Percentiles rank a stretch among this genome's conserved stretches.
These are phyloP conservation scores for Lamprologus ornatipinnis DNA, from an alignment of 2,113 vertebrate species.

Conservation along the genomic window DNA sequence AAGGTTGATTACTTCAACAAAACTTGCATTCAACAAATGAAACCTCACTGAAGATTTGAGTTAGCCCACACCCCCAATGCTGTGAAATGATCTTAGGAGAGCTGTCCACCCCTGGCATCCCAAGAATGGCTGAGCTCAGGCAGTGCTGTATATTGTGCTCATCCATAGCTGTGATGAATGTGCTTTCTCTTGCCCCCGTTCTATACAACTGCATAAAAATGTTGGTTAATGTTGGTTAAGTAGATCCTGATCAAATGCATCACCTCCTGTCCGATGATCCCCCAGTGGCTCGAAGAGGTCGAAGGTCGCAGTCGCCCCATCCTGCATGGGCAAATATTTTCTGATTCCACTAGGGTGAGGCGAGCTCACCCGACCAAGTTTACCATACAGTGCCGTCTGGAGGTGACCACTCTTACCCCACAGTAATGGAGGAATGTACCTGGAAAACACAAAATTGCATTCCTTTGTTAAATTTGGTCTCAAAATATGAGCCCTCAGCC, in stretches of 20 bases:
- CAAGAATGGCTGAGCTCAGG: not conserved
- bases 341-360: conserved; percentile 87
- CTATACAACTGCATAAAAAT: not conserved
- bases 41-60: not conserved
- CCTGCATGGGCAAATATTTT: conserved; percentile 93
- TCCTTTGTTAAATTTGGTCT: not conserved
- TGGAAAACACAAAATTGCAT: conserved; percentile 46
- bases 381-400: conserved; percentile 95
- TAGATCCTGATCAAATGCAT: not conserved
- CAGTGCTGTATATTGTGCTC: not conserved
- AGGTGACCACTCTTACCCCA: conserved; percentile 98
- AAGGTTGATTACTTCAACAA: not conserved
- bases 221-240: not conserved
- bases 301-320: conserved; percentile 93
- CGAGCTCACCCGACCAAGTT: conserved; percentile 90
- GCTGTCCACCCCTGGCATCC: not conserved
- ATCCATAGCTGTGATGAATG: not conserved
- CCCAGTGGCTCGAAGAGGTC: conserved; percentile 92
- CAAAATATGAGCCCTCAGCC: not conserved
- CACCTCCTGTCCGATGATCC: conserved; percentile 91
- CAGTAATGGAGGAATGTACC: conserved; percentile 93
- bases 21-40: not conserved
- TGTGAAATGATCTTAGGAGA: not conserved
- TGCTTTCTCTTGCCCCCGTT: not conserved
- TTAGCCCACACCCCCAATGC: not conserved